Evolutionary conservation across 1,140 invertebrate species (phyloP).

Genomic region (Drosophila micromelanica): DNA sequence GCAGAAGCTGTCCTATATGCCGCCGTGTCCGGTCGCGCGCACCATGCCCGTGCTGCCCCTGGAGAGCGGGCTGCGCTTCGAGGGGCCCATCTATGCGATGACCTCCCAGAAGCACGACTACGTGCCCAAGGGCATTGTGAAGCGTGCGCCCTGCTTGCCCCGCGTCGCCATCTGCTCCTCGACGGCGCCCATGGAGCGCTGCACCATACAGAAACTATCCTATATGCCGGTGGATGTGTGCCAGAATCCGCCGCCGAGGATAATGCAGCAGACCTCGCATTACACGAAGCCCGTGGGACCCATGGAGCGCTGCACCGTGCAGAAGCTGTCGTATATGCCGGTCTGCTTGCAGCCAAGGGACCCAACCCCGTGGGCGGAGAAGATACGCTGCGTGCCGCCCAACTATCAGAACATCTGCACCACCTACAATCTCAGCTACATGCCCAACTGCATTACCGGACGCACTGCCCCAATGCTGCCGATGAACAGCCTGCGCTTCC

Average conservation of each 20-base stretch:
- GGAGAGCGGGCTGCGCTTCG: constrained; percentile 80
- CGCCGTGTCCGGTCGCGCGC: constrained; percentile 84
- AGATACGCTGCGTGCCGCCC: constrained; percentile 69
- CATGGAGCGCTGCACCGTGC: constrained; percentile 85
- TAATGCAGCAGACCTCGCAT: constrained; percentile 82
- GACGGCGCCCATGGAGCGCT: constrained; percentile 85
- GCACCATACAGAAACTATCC: constrained; percentile 85
- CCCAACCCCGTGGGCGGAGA: constrained; percentile 85
- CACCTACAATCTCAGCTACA: constrained; percentile 84
- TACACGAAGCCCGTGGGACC: constrained; percentile 84
- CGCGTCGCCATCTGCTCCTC: constrained; percentile 85
- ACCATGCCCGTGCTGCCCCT: constrained; percentile 74
- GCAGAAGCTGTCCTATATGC: constrained; percentile 86
- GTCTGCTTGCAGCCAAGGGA: constrained; percentile 85
- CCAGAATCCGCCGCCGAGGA: constrained; percentile 78
- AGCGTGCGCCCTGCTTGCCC: constrained; percentile 85
- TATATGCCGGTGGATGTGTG: constrained; percentile 85
- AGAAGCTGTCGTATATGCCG: constrained; percentile 87
- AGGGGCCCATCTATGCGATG: constrained; percentile 89
- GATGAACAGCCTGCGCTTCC: constrained; percentile 54
- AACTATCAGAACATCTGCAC: constrained; percentile 74
- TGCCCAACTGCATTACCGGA: constrained; percentile 85
- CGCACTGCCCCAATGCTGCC: constrained; percentile 84
- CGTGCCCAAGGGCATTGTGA: constrained; percentile 87
- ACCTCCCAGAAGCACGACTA: constrained; percentile 91